Evolutionary conservation across 2,797 vertebrate genomes (phyloP), one percentile per base, ranked within the genome.

Genomic region (Coregonus suidteri): DNA sequence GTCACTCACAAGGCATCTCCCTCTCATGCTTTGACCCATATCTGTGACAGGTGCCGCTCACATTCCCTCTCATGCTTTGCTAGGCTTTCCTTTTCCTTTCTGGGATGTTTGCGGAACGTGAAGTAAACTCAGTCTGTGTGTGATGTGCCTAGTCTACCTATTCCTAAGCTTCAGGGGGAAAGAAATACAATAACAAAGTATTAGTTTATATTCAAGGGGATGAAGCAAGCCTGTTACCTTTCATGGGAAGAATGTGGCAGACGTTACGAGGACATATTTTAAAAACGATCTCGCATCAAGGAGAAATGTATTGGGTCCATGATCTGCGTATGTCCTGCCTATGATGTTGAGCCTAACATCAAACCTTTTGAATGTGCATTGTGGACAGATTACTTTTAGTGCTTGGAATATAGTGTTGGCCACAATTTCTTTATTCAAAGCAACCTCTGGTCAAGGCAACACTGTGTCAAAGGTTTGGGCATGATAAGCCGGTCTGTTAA

Each of bases 31-130:
- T 85, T 54, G 81, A 87, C 85, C 73, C 67, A 75, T 79, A 85
- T 84, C 84, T 79, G 80, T 87, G 84, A 78, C 84, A 88, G 77
- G 72, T 86, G 86, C 80, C 89, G 85, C 74, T 90, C 87, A 87
- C 37, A 79, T 75, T 75, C 81, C 74, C 71, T 69, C 51, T 52
- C 30, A 15, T 4, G 25, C 67, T 54, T 80, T 71, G 70, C 56
- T 54, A 41, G 77, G 73, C 51, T 82, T 79, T 56, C 14, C 11
- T 64, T 35, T 65, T 56, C 14, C 11, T 64, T 35, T 65, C 18
- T 2, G 18, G 64, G 62, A 73, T 4, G 20, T 64, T 77, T 15
- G 52, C 6, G 20, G 30, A 18, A 16, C 9, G 14, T 54, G 15
- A 11, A 30, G 37, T 37, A 20, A 51, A 59, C 56, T 20, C 56